Percentiles rank a stretch among this genome's conserved stretches.
phyloP scores from a whole-genome alignment of 2,888 invertebrate species.

The Yponomeuta evonymella region DNA sequence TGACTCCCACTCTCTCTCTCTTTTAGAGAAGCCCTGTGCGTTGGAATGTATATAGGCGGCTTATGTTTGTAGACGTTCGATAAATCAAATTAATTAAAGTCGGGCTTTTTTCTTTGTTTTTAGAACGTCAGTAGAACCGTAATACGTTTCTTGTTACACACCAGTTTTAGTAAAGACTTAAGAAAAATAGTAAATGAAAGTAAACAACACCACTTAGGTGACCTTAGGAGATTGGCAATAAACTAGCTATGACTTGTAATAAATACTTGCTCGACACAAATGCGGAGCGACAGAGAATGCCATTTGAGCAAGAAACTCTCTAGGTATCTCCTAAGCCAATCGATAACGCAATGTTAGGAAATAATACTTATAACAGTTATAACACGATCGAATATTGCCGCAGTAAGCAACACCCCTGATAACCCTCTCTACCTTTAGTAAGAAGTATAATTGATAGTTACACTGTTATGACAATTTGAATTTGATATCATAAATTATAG shows the following conservation, averaged over 20 bases:
- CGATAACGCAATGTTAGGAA: slow-evolving; percentile 60
- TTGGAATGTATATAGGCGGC: too few species aligned
- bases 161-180: neutral
- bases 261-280: slow-evolving; percentile 31
- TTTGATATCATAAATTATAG: too few species aligned
- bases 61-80: too few species aligned
- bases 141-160: neutral
- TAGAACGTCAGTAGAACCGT: neutral
- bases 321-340: slow-evolving; percentile 33
- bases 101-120: too few species aligned
- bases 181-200: neutral
- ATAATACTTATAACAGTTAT: slow-evolving; percentile 30
- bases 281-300: slow-evolving; percentile 40
- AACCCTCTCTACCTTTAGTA: too few species aligned
- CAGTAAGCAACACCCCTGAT: slow-evolving; percentile 11
- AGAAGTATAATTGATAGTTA: too few species aligned
- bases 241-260: slow-evolving; percentile 24
- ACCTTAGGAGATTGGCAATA: slow-evolving; percentile 19
- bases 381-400: slow-evolving; percentile 55
- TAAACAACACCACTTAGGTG: neutral
- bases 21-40: too few species aligned
- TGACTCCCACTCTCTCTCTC: too few species aligned
- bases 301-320: slow-evolving; percentile 46
- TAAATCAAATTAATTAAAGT: too few species aligned
- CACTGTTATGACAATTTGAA: too few species aligned